These are phyloP conservation scores for Leuciscus idus DNA, from an alignment of 2,113 vertebrate genomes.

Conservation along the genomic window DNA sequence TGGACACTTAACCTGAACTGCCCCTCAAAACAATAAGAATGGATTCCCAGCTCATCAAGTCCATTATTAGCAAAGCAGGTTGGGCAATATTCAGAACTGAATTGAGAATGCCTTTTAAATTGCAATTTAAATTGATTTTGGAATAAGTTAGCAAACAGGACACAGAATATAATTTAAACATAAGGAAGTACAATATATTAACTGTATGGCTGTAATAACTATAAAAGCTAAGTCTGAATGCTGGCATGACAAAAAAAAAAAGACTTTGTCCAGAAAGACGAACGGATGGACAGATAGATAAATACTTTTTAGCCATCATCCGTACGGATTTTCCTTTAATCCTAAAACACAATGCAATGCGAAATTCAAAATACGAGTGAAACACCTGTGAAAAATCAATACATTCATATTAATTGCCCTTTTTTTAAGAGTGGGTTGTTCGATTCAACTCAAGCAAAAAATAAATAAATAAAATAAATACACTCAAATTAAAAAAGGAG, in stretches of 20 bases:
- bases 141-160: neutral
- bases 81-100: neutral
- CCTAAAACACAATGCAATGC: too few relatives aligned
- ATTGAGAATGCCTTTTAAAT: neutral
- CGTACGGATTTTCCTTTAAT: too few relatives aligned
- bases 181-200: neutral
- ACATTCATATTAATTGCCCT: too few relatives aligned
- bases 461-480: too few relatives aligned
- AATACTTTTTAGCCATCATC: too few relatives aligned
- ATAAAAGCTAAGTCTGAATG: neutral
- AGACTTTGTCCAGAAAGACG: neutral
- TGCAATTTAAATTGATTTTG: neutral
- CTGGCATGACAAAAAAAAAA: neutral
- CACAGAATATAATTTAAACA: neutral
- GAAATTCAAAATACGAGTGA: too few relatives aligned
- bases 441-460: neutral
- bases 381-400: too few relatives aligned
- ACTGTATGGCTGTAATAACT: neutral
- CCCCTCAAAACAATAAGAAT: constrained; percentile 4
- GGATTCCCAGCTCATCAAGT: neutral
- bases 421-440: neutral
- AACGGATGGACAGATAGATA: neutral
- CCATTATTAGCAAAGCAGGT: neutral
- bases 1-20: constrained; percentile 32
- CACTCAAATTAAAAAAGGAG: neutral